phyloP scores from a whole-genome alignment of 2,113 vertebrate genomes.

The Lampris megalopsis region DNA sequence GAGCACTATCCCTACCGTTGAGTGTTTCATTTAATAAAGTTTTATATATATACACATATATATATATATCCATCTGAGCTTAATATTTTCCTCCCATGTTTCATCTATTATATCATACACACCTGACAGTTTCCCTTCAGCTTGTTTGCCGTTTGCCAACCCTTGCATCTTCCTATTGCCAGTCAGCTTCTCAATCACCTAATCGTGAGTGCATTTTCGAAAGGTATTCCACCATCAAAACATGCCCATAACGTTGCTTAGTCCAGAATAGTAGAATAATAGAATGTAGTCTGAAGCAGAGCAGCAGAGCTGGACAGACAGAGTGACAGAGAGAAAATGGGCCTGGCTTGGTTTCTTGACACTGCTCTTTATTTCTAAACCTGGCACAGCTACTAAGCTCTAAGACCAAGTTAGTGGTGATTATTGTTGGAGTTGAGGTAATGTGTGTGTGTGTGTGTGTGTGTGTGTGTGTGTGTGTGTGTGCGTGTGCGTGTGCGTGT shows the following conservation, averaged over 20 bases:
- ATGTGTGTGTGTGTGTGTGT: constrained; percentile 38
- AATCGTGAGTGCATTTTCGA: constrained; percentile 31
- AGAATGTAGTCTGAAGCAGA: constrained; percentile 57
- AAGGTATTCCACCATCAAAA: constrained; percentile 35
- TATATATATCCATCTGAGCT: constrained; percentile 5
- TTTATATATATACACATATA: not conserved
- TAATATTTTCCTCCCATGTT: constrained; percentile 15
- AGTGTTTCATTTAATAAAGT: no score
- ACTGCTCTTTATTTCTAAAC: constrained; percentile 87
- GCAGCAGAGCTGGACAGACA: constrained; percentile 60
- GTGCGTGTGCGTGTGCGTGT: constrained; percentile 40
- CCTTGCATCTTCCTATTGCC: constrained; percentile 11
- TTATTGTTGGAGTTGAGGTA: constrained; percentile 83
- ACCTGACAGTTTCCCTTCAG: not conserved
- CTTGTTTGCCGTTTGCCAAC: constrained; percentile 14
- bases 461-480: constrained; percentile 20
- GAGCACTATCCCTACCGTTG: no score
- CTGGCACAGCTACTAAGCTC: constrained; percentile 85
- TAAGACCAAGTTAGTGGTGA: constrained; percentile 85
- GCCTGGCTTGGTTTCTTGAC: constrained; percentile 77
- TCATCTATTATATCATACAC: not conserved
- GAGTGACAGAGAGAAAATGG: constrained; percentile 82
- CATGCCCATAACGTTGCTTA: constrained; percentile 34
- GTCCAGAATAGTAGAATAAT: constrained; percentile 71
- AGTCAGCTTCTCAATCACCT: constrained; percentile 17